Evolutionary conservation across 2,888 invertebrate genomes (phyloP).

Genomic region (Drosophila greeni): DNA sequence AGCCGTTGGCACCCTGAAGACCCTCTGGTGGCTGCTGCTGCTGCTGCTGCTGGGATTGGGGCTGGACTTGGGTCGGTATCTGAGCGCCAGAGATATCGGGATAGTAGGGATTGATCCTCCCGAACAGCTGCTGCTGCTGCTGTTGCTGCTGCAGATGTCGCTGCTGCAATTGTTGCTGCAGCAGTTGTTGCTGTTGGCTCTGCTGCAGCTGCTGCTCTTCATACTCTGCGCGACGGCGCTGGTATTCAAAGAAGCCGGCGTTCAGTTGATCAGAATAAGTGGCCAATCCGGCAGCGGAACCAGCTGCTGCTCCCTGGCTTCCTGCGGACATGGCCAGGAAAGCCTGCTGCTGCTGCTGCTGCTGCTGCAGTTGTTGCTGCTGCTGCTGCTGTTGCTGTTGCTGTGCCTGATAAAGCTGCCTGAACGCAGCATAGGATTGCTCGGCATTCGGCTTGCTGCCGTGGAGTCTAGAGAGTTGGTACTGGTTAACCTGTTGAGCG

Average conservation of each 20-base stretch:
- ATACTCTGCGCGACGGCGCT: slow-evolving; percentile 67
- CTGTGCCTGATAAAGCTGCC: too few species aligned
- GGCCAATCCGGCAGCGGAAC: slow-evolving; percentile 14
- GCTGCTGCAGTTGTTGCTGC: slow-evolving; percentile 48
- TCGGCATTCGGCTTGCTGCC: slow-evolving; percentile 30
- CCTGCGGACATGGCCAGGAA: slow-evolving; percentile 37
- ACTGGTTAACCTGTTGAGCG: background rate
- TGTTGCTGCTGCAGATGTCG: background rate
- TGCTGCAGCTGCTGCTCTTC: slow-evolving; percentile 46
- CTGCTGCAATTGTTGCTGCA: background rate
- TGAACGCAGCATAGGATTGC: too few species aligned
- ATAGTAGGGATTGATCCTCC: slow-evolving; percentile 62
- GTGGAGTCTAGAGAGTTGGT: background rate
- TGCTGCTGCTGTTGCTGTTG: slow-evolving; percentile 5
- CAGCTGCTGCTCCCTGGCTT: background rate
- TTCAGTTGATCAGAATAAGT: slow-evolving; percentile 69
- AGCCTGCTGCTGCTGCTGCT: slow-evolving; percentile 54
- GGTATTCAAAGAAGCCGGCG: slow-evolving; percentile 63
- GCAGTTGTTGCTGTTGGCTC: background rate
- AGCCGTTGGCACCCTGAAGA: slow-evolving; percentile 10
- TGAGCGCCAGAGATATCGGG: slow-evolving; percentile 53
- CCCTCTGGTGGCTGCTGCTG: background rate
- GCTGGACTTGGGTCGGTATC: background rate
- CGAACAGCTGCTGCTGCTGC: slow-evolving; percentile 64
- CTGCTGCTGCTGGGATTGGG: slow-evolving; percentile 8